Evolutionary conservation across 2,797 vertebrate genomes (phyloP).

Genomic region (Halcyon chelicuti): DNA sequence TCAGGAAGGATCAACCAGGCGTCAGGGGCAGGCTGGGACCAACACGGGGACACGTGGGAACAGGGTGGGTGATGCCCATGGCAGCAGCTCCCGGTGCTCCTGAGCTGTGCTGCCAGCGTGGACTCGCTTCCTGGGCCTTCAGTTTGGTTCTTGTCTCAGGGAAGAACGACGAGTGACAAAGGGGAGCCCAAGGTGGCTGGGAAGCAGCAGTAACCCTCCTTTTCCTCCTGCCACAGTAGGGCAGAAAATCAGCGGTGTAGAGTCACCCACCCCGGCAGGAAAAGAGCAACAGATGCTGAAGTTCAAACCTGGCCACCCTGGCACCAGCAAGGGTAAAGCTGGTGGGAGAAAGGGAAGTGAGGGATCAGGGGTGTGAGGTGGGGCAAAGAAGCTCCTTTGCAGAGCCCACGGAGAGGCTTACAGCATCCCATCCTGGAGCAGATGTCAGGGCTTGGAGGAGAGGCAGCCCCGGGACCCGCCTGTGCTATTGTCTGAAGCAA

Average conservation of each 20-base stretch:
- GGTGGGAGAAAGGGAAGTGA: background rate
- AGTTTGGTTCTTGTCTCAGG: rapidly evolving
- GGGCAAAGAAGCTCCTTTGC: background rate
- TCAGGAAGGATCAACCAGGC: background rate
- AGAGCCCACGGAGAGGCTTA: background rate
- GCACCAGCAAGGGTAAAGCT: background rate
- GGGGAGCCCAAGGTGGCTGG: background rate
- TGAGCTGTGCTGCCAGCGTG: background rate
- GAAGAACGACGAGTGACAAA: background rate
- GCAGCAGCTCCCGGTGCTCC: background rate
- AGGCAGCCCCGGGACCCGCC: background rate
- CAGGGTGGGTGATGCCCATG: rapidly evolving
- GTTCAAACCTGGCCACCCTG: background rate
- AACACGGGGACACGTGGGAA: background rate
- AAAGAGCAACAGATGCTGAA: background rate
- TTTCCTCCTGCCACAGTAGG: background rate
- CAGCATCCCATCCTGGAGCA: background rate
- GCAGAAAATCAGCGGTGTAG: background rate
- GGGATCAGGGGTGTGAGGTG: background rate
- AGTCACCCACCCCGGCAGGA: background rate
- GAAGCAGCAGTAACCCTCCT: background rate
- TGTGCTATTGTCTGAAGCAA: background rate
- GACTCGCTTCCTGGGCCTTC: background rate
- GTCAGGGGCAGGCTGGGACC: background rate
- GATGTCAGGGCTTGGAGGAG: background rate